Percentiles rank a stretch among this genome's conserved stretches.
Conservation (phyloP, 2,113 vertebrate genomes). For the Siniperca knerii region DNA sequence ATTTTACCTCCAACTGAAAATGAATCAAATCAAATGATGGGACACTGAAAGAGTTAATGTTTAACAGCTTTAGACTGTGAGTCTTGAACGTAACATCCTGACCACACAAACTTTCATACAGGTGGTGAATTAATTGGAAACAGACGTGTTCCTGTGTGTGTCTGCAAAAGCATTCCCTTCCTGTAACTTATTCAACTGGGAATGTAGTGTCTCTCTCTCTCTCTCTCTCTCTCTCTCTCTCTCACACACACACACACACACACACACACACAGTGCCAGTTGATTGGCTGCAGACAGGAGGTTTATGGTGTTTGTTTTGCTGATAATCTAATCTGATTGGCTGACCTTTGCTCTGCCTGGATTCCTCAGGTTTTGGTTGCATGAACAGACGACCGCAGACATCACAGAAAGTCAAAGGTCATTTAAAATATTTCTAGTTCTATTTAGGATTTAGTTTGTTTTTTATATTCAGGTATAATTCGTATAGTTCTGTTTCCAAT, state of each 20-base stretch:
- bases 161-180: constrained; percentile 36
- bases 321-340: constrained; percentile 73
- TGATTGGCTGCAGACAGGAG: constrained; percentile 54
- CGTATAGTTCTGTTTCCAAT: too few relatives aligned
- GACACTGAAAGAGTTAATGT: not conserved
- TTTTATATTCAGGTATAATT: not conserved
- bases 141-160: constrained; percentile 50
- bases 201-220: constrained; percentile 7
- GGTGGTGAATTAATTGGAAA: constrained; percentile 55
- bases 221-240: not conserved
- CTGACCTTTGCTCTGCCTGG: constrained; percentile 68
- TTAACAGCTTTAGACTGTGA: not conserved
- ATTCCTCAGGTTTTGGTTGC: not conserved
- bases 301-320: constrained; percentile 72
- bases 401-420: not conserved
- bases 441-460: not conserved
- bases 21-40: not conserved
- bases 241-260: constrained; percentile 31
- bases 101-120: constrained; percentile 41
- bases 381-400: constrained; percentile 8
- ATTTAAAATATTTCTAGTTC: not conserved
- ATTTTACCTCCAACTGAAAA: not conserved
- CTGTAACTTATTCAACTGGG: constrained; percentile 12
- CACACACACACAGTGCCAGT: constrained; percentile 5
- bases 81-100: not conserved